A percentile compares a stretch with the other conserved stretches of the same genome.
These are phyloP conservation scores for Scelioninae gen. 2 DNA, from an alignment of 2,888 invertebrate species.

Conservation along the genomic window DNA sequence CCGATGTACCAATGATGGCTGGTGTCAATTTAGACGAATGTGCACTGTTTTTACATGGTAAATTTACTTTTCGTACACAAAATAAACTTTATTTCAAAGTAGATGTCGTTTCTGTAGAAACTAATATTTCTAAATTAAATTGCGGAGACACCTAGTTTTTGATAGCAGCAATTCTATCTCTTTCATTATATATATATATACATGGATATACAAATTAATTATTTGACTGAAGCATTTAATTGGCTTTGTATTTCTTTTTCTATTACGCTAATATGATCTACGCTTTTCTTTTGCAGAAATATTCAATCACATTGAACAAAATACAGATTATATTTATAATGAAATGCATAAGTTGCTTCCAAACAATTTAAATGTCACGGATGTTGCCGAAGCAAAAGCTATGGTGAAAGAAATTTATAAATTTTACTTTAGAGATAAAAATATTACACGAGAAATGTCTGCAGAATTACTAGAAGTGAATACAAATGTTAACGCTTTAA, in stretches of 20 bases:
- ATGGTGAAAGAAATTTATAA: slow-evolving; percentile 64
- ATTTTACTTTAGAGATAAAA: slow-evolving; percentile 70
- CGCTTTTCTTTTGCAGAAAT: slow-evolving; percentile 61
- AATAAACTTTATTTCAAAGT: too few relatives aligned
- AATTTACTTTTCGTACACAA: too few relatives aligned
- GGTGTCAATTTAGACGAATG: slow-evolving; percentile 67
- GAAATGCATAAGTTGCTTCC: slow-evolving; percentile 70
- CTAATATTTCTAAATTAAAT: too few relatives aligned
- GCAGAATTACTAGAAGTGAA: slow-evolving; percentile 59
- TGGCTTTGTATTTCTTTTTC: too few relatives aligned
- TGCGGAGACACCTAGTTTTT: too few relatives aligned
- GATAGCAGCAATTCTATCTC: too few relatives aligned
- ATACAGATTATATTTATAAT: slow-evolving; percentile 65
- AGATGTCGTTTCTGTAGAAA: too few relatives aligned
- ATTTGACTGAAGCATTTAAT: too few relatives aligned
- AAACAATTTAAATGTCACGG: slow-evolving; percentile 68
- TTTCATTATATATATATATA: too few relatives aligned
- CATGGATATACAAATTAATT: too few relatives aligned
- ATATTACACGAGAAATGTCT: slow-evolving; percentile 63
- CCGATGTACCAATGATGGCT: slow-evolving; percentile 68
- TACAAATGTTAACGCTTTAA: too few relatives aligned
- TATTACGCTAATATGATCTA: too few relatives aligned
- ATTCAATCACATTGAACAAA: slow-evolving; percentile 60
- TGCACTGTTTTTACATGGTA: slow-evolving; percentile 58
- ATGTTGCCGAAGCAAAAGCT: slow-evolving; percentile 60